Conservation (phyloP, 2,797 vertebrate genomes). For the Etheostoma nigrum region DNA sequence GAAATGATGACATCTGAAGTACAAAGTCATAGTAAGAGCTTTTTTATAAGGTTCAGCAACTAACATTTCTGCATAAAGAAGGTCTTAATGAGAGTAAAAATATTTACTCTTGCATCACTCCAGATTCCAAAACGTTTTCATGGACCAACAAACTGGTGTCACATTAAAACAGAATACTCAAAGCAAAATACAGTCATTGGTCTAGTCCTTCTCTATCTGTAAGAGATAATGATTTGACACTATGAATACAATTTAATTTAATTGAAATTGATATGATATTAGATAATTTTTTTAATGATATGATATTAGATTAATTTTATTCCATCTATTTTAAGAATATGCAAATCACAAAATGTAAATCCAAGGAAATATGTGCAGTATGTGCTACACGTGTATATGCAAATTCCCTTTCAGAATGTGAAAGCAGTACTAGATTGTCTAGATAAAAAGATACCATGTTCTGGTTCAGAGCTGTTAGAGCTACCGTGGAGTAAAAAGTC, state of each 20-base stretch:
- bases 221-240: too few relatives aligned
- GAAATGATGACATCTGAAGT: not conserved
- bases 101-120: not conserved
- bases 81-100: not conserved
- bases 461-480: slow-evolving; percentile 1
- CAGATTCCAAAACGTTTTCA: not conserved
- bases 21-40: not conserved
- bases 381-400: not conserved
- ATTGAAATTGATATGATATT: too few relatives aligned
- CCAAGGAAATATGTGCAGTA: not conserved
- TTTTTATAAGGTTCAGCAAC: not conserved
- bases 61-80: not conserved
- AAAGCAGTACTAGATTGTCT: slow-evolving; percentile 40
- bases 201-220: too few relatives aligned
- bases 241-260: too few relatives aligned
- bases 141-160: not conserved
- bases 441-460: slow-evolving; percentile 41
- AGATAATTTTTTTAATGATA: too few relatives aligned
- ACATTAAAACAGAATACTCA: slow-evolving; percentile 11
- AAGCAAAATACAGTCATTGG: not conserved
- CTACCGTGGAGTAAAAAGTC: not conserved
- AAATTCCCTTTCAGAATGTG: slow-evolving; percentile 9
- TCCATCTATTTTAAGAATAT: slow-evolving; percentile 17
- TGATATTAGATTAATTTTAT: too few relatives aligned
- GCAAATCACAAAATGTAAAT: slow-evolving; percentile 14